Base-by-base conservation (phyloP, 2,888 invertebrate species). In the Aphelenchoides bicaudatus region DNA sequence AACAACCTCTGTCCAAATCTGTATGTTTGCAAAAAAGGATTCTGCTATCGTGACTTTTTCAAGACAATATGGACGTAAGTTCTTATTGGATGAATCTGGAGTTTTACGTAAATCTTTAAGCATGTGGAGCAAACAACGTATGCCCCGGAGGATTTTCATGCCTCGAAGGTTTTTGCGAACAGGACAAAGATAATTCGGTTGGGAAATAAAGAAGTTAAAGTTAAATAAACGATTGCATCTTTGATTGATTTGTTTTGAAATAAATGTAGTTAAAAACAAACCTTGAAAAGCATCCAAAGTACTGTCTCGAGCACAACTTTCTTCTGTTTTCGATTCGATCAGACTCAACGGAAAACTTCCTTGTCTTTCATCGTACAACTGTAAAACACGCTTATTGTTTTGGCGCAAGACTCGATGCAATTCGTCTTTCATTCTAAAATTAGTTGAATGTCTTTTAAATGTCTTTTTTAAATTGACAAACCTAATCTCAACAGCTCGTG, bases 301-400 rank as follows among this genome's bases (percentile, higher is more conserved):
- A 19, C 58, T 27, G 39, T 73, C 69, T 34, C 62, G 59, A n/a
- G 61, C 48, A 37, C 73, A 73, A 51, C 69, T 75, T 56, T 75
- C 75, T 28, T 75, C 67, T 6, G 73, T 75, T 39, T 67, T 71
- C 19, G 69, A 65, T 53, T 75, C 73, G 13, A 69, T 70, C 47
- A 75, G 58, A 39, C 65, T 62, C n/a, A 72, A 52, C 10, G 75
- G 74, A 21, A 73, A 64, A 37, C 61, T 58, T 10, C 52, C 52
- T 6, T 21, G 37, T 10, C 39, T 21, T 39, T 57, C 60, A 30
- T 63, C 59, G 51, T 68, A 61, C 21, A 75, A 56, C 48, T 67
- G 63, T 39, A 75, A 63, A 31, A 75, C 61, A 21, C 74, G 56
- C n/a, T 67, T 64, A 56, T 75, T 75, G 58, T 75, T 75, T 34